These are phyloP conservation scores for Syrmaticus mikado DNA, from an alignment of 2,113 vertebrate genomes.

Conservation along the genomic window DNA sequence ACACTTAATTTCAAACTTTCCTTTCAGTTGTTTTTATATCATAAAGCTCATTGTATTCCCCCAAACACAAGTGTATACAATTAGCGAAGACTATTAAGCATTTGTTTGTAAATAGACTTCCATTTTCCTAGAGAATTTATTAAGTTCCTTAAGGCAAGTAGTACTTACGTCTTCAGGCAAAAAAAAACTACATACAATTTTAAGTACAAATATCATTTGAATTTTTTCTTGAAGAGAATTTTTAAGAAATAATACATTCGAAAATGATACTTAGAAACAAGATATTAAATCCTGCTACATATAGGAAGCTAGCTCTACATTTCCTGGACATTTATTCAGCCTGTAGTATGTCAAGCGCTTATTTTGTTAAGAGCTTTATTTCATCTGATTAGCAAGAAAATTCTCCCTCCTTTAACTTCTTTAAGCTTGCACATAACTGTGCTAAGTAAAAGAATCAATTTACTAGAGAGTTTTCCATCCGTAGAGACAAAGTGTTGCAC, in stretches of 20 bases:
- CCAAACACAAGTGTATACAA: background rate
- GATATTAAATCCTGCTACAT: background rate
- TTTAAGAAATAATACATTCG: background rate
- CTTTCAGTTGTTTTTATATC: background rate
- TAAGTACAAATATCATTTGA: background rate
- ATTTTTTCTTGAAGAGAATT: background rate
- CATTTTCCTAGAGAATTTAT: background rate
- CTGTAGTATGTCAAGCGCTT: background rate
- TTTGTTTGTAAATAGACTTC: background rate
- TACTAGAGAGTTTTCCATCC: background rate
- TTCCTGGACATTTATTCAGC: background rate
- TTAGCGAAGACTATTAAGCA: background rate
- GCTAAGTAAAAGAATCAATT: background rate
- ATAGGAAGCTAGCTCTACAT: background rate
- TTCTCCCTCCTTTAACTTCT: background rate
- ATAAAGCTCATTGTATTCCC: background rate
- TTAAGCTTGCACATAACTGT: background rate
- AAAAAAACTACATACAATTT: background rate
- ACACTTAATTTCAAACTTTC: background rate
- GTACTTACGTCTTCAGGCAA: background rate
- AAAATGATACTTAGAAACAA: background rate
- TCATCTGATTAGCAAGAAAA: background rate
- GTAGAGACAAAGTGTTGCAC: background rate
- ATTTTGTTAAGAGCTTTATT: background rate
- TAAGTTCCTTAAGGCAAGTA: background rate